A percentile compares a stretch with the other conserved stretches of the same genome.
Evolutionary conservation across 2,113 vertebrate species (phyloP).

Genomic region (Mesocricetus auratus): DNA sequence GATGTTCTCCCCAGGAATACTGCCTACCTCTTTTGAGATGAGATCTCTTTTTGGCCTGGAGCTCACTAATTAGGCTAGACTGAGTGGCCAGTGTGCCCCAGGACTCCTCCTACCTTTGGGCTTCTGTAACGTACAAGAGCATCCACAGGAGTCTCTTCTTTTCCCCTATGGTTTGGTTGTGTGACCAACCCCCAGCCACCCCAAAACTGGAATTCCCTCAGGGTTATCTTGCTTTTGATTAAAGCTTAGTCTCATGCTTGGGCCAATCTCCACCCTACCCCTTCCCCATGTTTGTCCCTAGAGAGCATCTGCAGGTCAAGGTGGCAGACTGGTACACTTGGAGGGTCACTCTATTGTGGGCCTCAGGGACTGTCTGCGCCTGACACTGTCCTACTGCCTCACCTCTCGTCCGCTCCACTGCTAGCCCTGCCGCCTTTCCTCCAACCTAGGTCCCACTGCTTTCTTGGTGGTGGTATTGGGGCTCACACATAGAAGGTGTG

Average conservation of each 20-base stretch:
- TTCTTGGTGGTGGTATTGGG: not conserved
- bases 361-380: not conserved
- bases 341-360: not conserved
- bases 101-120: not conserved
- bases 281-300: not conserved
- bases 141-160: accelerated
- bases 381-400: not conserved
- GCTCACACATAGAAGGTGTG: not conserved
- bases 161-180: not conserved
- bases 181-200: not conserved
- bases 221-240: not conserved
- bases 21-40: not conserved
- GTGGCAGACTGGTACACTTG: not conserved
- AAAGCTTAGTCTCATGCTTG: not conserved
- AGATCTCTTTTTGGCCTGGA: not conserved
- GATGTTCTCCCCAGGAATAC: not conserved
- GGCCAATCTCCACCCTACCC: not conserved
- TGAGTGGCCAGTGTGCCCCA: not conserved
- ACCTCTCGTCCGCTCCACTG: not conserved
- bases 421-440: not conserved
- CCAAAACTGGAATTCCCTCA: not conserved
- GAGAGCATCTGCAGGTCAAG: not conserved
- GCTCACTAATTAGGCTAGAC: not conserved
- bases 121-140: not conserved
- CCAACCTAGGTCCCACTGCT: not conserved